Percentiles rank a stretch among this genome's conserved stretches.
These are phyloP conservation scores for Telenomus remus DNA, from an alignment of 1,140 invertebrate species.

Conservation along the genomic window DNA sequence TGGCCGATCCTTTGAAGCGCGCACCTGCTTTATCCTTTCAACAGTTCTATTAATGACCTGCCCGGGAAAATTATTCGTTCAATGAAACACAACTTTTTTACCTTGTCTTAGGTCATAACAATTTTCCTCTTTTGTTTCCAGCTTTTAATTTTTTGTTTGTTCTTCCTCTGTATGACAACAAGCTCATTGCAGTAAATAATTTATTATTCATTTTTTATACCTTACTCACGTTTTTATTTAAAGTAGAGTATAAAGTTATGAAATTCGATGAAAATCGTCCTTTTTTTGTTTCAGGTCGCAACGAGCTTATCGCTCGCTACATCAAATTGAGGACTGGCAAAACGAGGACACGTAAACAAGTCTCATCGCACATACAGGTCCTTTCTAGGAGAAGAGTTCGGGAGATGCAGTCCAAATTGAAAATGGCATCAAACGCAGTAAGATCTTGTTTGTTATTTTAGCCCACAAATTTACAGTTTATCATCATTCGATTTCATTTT, in stretches of 20 bases:
- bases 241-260: too few relatives aligned
- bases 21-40: conserved; percentile 46
- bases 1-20: conserved; percentile 45
- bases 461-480: too few relatives aligned
- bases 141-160: too few relatives aligned
- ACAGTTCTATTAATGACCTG: conserved; percentile 59
- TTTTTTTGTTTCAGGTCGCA: conserved; percentile 88
- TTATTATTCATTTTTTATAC: too few relatives aligned
- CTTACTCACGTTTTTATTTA: too few relatives aligned
- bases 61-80: conserved; percentile 21
- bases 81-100: neutral
- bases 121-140: too few relatives aligned
- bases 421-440: conserved; percentile 86
- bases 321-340: conserved; percentile 99
- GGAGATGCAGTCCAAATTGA: conserved; percentile 97
- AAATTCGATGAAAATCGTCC: too few relatives aligned
- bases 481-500: neutral
- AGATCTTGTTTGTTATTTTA: conserved; percentile 33
- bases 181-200: too few relatives aligned
- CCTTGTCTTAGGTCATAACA: too few relatives aligned
- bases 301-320: conserved; percentile 99
- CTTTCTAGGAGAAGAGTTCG: conserved; percentile 97
- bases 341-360: conserved; percentile 99
- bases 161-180: too few relatives aligned
- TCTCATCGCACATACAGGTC: conserved; percentile 99